Conservation (phyloP, 2,888 invertebrate genomes). For the Drosophila anomalata region DNA sequence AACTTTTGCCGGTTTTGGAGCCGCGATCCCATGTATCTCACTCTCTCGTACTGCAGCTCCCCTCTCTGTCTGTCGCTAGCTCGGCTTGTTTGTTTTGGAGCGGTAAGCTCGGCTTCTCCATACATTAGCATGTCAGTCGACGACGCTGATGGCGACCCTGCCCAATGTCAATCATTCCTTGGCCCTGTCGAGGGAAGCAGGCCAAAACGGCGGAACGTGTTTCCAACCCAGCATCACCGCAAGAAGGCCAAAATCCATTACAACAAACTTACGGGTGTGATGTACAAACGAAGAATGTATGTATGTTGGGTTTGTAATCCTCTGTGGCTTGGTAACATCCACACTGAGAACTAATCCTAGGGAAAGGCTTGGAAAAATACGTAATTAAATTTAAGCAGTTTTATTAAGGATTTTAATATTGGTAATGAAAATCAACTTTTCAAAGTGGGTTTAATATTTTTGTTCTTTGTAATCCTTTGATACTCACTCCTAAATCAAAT, state of each 20-base stretch:
- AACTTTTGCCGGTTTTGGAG: constrained; percentile 67
- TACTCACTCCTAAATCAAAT: no score
- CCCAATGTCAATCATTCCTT: constrained; percentile 71
- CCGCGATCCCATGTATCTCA: constrained; percentile 19
- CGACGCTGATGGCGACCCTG: constrained; percentile 60
- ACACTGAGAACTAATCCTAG: constrained; percentile 52
- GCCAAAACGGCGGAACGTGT: constrained; percentile 71
- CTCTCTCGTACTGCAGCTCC: constrained; percentile 2
- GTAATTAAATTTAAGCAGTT: neutral
- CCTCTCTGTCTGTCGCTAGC: constrained; percentile 11
- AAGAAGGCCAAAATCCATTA: constrained; percentile 41
- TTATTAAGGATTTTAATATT: no score
- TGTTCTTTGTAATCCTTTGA: no score
- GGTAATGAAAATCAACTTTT: no score
- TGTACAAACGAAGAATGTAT: constrained; percentile 1
- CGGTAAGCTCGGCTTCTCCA: constrained; percentile 39
- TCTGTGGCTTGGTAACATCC: constrained; percentile 51
- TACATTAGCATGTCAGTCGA: constrained; percentile 70
- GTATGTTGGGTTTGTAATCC: constrained; percentile 26
- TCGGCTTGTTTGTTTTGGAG: constrained; percentile 47
- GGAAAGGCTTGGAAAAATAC: neutral
- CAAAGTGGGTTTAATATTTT: no score
- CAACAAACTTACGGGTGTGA: constrained; percentile 50
- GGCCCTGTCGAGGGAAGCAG: constrained; percentile 60
- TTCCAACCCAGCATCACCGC: constrained; percentile 45